Percentiles rank a stretch among this genome's conserved stretches.
Conservation (phyloP, 2,113 vertebrate genomes). For the Calidris pugnax region DNA sequence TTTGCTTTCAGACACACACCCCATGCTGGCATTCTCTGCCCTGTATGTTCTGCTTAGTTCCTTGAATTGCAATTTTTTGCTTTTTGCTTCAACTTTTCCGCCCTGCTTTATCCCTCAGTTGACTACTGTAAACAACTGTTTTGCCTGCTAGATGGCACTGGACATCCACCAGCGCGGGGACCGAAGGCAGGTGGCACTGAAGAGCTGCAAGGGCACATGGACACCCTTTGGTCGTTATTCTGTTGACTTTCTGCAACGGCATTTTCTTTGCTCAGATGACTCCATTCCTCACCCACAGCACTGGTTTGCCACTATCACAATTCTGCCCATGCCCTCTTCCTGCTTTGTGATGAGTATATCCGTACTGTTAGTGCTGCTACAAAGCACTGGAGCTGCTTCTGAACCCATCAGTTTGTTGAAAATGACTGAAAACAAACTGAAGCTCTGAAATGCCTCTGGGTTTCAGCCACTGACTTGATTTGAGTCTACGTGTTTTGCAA, state of each 20-base stretch:
- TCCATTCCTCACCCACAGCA: not conserved
- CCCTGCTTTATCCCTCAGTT: not conserved
- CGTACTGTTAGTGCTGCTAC: not conserved
- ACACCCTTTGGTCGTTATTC: conserved; percentile 21
- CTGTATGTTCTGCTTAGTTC: not conserved
- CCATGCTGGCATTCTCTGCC: not conserved
- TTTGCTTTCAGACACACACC: not conserved
- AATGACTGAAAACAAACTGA: not conserved
- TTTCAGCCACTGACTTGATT: not conserved
- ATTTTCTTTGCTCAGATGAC: conserved; percentile 53
- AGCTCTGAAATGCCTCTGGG: not conserved
- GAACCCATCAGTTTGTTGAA: not conserved
- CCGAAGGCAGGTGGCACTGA: conserved; percentile 56
- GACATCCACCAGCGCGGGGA: conserved; percentile 34
- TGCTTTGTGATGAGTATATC: not conserved
- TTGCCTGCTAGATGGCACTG: conserved; percentile 71
- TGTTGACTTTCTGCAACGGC: conserved; percentile 52
- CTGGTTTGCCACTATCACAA: not conserved
- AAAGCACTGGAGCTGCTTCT: not conserved
- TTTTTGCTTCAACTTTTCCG: not conserved
- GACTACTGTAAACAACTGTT: conserved; percentile 37
- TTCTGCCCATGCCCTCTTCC: not conserved
- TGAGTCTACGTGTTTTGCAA: not conserved
- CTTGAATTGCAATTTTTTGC: not conserved
- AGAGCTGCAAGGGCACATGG: conserved; percentile 29